A percentile compares a stretch with the other conserved stretches of the same genome.
These are phyloP conservation scores for Eleutherodactylus coqui DNA, from an alignment of 2,797 vertebrate genomes.

Conservation along the genomic window DNA sequence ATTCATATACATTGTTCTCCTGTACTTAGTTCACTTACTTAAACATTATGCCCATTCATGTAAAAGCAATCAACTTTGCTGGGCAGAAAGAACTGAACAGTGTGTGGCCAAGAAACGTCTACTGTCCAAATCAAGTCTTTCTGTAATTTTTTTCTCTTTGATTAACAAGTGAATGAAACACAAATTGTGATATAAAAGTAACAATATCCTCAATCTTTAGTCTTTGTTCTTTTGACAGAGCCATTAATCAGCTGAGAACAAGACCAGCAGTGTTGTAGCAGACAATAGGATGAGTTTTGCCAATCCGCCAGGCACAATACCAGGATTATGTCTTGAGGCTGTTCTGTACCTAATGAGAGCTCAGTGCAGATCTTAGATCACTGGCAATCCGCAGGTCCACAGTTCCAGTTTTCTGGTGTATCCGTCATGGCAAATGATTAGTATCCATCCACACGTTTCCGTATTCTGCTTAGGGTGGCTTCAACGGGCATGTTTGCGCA, in stretches of 20 bases:
- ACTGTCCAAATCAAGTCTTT: background rate
- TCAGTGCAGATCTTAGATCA: constrained; percentile 8
- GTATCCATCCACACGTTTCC: background rate
- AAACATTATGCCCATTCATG: background rate
- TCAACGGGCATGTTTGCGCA: too few species aligned
- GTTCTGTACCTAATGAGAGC: background rate
- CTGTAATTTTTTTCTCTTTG: background rate
- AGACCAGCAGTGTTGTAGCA: constrained; percentile 19
- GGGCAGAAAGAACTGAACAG: background rate
- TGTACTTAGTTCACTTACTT: background rate
- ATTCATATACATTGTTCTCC: background rate
- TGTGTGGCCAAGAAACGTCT: background rate
- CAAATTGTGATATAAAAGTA: constrained; percentile 13
- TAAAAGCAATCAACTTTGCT: background rate
- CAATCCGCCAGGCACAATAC: constrained; percentile 24
- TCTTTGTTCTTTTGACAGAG: constrained; percentile 12
- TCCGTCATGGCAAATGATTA: background rate
- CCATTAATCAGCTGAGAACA: constrained; percentile 16
- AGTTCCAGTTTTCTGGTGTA: background rate
- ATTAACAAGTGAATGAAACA: constrained; percentile 28
- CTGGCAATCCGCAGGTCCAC: background rate
- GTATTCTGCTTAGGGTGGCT: background rate
- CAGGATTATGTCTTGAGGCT: constrained; percentile 5
- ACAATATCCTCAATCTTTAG: constrained; percentile 4
- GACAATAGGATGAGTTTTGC: constrained; percentile 21